Evolutionary conservation across 2,888 invertebrate species (phyloP), one percentile per base, ranked within the genome.

Genomic region (Amphipoea lucens): DNA sequence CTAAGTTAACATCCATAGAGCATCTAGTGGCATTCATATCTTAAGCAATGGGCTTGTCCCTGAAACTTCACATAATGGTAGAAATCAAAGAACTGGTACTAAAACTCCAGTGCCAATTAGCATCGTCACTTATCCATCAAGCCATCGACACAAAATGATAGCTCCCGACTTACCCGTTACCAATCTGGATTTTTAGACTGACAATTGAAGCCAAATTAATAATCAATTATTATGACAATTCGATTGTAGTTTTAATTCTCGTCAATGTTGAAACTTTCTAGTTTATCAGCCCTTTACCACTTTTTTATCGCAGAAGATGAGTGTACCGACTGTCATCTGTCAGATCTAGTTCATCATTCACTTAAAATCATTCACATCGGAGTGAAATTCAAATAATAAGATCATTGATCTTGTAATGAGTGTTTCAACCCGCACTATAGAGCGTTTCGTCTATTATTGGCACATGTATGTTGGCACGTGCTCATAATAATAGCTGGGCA

Each of bases 351-450:
- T 62, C 29, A 29, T 20, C 42, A 51, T 4, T 66, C 73, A 45
- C 42, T 57, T 29, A 0, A 42, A 80, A 68, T 68, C 74, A 48
- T 82, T 79, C 72, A 76, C 60, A 36, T 67, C n/a, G 9, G 66
- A 77, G 75, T 75, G 82, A 82, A 78, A 79, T 73, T 74, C 42
- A 76, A 76, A 80, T 62, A 75, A 77, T 78, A 88, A 90, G 90
- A 90, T 87, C 91, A 91, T 86, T 78, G 90, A 81, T 90, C 90
- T 86, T 82, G 54, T 86, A 87, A 88, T 88, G 85, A 79, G 79
- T 74, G 78, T 83, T 83, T 83, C 86, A 83, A 84, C 90, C 75
- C 68, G 74, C 29, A 42, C 68, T 77, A 71, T 70, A 78, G 77
- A 62, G 77, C 57, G 79, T 72, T 70, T 72, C 63, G 23, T 74